Conservation (phyloP, 2,888 invertebrate genomes). For the Megamerina dolium region DNA sequence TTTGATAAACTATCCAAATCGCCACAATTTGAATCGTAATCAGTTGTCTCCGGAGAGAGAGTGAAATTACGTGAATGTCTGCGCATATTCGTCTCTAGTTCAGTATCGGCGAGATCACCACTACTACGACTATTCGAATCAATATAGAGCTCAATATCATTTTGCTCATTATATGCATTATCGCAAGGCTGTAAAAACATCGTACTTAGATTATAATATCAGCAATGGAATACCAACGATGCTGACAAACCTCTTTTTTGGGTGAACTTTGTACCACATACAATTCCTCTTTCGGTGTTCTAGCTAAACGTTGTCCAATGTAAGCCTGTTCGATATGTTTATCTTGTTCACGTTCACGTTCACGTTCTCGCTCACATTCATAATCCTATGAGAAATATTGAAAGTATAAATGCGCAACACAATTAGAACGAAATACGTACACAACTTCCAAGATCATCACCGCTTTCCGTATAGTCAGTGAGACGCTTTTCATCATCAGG, state of each 20-base stretch:
- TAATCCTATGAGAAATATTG: slow-evolving; percentile 2
- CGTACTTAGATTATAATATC: too few species aligned
- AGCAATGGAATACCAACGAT: too few species aligned
- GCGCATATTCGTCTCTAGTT: slow-evolving; percentile 43
- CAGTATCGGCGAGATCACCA: slow-evolving; percentile 44
- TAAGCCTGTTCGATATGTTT: slow-evolving; percentile 45
- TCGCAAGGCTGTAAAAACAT: slow-evolving; percentile 25
- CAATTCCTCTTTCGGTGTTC: slow-evolving; percentile 46
- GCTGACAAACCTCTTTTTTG: slow-evolving; percentile 38
- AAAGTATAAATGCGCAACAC: slow-evolving; percentile 3
- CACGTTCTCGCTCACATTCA: slow-evolving; percentile 7
- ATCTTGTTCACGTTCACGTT: slow-evolving; percentile 28
- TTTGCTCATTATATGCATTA: slow-evolving; percentile 40
- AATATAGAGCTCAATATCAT: slow-evolving; percentile 48
- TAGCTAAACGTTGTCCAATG: slow-evolving; percentile 48
- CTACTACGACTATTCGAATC: slow-evolving; percentile 49
- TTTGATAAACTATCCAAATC: slow-evolving; percentile 57
- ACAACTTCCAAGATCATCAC: slow-evolving; percentile 43
- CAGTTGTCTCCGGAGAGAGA: slow-evolving; percentile 86
- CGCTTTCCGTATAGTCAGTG: slow-evolving; percentile 44
- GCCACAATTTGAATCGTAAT: slow-evolving; percentile 84
- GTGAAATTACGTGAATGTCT: slow-evolving; percentile 76
- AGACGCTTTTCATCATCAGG: slow-evolving; percentile 53
- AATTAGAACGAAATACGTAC: slow-evolving; percentile 27
- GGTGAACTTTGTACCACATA: slow-evolving; percentile 45